Conservation (phyloP, 1,140 invertebrate genomes). For the Teleopsis dalmanni region DNA sequence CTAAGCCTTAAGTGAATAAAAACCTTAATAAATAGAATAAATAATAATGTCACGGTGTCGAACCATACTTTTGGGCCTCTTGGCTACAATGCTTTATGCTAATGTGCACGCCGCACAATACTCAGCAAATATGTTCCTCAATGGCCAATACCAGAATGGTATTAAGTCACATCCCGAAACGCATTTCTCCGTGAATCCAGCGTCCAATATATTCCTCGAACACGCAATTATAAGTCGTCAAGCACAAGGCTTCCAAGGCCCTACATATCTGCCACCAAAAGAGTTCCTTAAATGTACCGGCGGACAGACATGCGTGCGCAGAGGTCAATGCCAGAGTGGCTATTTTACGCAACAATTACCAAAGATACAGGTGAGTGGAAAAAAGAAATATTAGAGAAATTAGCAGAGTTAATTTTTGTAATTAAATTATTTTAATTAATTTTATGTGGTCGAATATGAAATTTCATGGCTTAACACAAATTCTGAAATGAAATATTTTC, state of each 20-base stretch:
- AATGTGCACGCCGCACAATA: constrained; percentile 17
- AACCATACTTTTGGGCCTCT: constrained; percentile 14
- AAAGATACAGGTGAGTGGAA: constrained; percentile 31
- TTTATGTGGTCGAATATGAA: no score
- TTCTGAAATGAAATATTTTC: no score
- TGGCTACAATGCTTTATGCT: constrained; percentile 17
- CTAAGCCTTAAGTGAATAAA: no score
- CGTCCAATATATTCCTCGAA: constrained; percentile 32
- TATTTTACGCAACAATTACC: constrained; percentile 29
- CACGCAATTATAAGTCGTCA: constrained; percentile 38
- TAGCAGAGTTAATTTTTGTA: no score
- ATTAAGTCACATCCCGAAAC: constrained; percentile 21
- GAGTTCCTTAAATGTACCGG: constrained; percentile 29
- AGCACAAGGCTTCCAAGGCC: constrained; percentile 33
- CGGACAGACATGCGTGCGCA: constrained; percentile 34
- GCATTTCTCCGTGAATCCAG: constrained; percentile 25
- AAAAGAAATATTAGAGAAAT: no score
- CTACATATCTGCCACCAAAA: constrained; percentile 35
- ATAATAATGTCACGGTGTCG: constrained; percentile 23
- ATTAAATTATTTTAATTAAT: no score
- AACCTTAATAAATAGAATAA: no score
- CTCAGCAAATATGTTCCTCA: constrained; percentile 36
- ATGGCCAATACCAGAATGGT: constrained; percentile 32
- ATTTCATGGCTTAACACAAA: no score
- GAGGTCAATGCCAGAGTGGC: constrained; percentile 28